phyloP scores from a whole-genome alignment of 2,113 vertebrate genomes.

The Megatriorchis doriae region DNA sequence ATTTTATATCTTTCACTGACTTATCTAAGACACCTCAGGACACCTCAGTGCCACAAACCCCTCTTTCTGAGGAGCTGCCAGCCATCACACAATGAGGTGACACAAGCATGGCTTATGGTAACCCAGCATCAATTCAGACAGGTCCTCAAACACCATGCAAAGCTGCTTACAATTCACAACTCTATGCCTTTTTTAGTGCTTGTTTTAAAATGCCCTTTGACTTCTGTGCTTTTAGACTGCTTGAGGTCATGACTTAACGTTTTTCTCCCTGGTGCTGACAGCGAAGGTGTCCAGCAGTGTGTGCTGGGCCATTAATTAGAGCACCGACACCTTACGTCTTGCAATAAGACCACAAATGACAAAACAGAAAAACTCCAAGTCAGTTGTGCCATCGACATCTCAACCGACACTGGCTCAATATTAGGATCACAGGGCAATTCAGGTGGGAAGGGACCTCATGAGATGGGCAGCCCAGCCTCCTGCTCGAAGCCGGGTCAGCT shows the following conservation, averaged over 20 bases:
- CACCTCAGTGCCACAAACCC: background rate
- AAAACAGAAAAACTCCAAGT: background rate
- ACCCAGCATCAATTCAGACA: background rate
- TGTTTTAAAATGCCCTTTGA: background rate
- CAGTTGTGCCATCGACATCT: background rate
- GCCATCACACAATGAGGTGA: rapidly evolving
- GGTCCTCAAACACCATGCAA: background rate
- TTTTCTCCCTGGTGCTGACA: background rate
- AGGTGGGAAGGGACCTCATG: background rate
- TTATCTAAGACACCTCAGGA: background rate
- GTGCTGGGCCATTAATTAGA: background rate
- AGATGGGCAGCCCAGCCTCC: background rate
- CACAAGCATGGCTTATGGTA: rapidly evolving
- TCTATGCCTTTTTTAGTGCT: too few relatives aligned
- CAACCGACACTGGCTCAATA: background rate
- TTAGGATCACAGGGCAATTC: background rate
- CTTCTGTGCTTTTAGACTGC: background rate
- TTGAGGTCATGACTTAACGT: background rate
- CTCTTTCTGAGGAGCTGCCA: background rate
- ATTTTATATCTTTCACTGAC: background rate
- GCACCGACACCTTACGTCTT: background rate
- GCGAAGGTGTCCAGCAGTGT: background rate
- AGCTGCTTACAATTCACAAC: background rate
- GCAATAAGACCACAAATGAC: background rate
- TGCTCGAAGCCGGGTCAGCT: background rate